These are phyloP conservation scores for Ranitomeya imitator DNA, from an alignment of 2,113 vertebrate genomes.

Conservation along the genomic window DNA sequence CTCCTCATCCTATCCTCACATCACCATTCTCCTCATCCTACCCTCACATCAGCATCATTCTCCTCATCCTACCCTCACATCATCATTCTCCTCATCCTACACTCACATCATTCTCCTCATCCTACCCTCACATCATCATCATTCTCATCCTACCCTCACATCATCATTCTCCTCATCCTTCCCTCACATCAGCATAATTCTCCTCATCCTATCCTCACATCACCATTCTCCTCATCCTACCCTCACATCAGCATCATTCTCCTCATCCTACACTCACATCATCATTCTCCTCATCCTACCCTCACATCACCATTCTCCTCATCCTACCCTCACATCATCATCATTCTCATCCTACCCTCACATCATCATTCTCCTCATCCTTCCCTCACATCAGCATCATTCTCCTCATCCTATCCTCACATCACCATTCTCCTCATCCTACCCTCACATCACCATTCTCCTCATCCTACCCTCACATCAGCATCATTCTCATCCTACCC, in stretches of 20 bases:
- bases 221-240: background rate
- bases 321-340: background rate
- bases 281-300: background rate
- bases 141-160: background rate
- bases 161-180: background rate
- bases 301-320: background rate
- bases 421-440: background rate
- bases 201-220: background rate
- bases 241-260: background rate
- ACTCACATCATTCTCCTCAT: background rate
- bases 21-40: background rate
- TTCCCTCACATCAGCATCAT: background rate
- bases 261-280: background rate
- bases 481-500: background rate
- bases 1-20: background rate
- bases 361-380: background rate
- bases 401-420: background rate
- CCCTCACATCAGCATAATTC: background rate
- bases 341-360: background rate
- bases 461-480: background rate
- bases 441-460: background rate
- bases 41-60: background rate
- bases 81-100: background rate
- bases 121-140: background rate
- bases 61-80: background rate